These are phyloP conservation scores for Eufriesea mexicana DNA, from an alignment of 1,140 invertebrate species.

Conservation along the genomic window DNA sequence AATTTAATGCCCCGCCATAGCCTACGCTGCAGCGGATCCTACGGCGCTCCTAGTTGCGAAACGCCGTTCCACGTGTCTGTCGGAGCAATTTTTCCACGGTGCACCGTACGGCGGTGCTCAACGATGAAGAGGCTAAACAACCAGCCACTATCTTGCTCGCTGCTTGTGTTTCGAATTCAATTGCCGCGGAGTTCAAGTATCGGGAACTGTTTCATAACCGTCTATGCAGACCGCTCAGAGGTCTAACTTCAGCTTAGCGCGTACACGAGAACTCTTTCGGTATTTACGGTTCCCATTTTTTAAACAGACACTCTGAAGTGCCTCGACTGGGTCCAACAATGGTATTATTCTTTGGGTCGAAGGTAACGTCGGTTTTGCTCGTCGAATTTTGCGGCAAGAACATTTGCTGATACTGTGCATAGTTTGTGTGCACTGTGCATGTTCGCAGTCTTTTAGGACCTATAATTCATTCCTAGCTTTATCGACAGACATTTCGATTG, in stretches of 20 bases:
- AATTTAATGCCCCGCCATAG: slow-evolving; percentile 9
- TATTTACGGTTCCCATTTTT: not conserved
- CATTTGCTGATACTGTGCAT: too few relatives aligned
- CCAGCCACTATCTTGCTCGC: not conserved
- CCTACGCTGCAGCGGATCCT: slow-evolving; percentile 25
- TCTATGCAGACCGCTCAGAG: not conserved
- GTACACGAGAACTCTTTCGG: not conserved
- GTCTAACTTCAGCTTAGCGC: not conserved
- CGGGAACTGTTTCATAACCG: slow-evolving; percentile 6
- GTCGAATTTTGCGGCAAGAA: too few relatives aligned
- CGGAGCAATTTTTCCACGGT: slow-evolving; percentile 23
- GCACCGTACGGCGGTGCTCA: not conserved
- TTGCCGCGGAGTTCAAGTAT: slow-evolving; percentile 6
- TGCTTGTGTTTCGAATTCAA: slow-evolving; percentile 13
- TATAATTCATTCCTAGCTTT: too few relatives aligned
- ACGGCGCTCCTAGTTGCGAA: slow-evolving; percentile 31
- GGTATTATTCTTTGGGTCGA: too few relatives aligned
- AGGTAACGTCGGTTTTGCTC: too few relatives aligned
- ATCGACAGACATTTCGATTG: too few relatives aligned
- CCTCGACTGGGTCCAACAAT: too few relatives aligned
- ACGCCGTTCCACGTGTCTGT: slow-evolving; percentile 26
- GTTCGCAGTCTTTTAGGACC: too few relatives aligned
- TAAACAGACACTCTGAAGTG: not conserved
- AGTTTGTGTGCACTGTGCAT: too few relatives aligned
- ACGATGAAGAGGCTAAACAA: slow-evolving; percentile 26